phyloP scores from a whole-genome alignment of 2,888 invertebrate genomes.

The Epistrophella euchroma region DNA sequence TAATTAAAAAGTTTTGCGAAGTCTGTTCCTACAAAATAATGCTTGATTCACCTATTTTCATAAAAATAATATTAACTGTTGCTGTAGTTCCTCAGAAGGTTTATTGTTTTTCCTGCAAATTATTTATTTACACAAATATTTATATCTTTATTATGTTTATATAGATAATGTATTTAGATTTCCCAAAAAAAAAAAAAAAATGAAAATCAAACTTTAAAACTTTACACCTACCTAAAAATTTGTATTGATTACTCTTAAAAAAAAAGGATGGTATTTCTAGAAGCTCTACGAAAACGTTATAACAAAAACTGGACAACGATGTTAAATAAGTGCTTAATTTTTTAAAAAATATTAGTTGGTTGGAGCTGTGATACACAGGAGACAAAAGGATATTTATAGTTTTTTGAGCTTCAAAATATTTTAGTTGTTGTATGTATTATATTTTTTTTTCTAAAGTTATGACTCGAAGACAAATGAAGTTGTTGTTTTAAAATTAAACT shows the following conservation, averaged over 20 bases:
- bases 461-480: slow-evolving; percentile 18
- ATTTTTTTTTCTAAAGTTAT: neutral
- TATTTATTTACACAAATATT: slow-evolving; percentile 18
- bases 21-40: slow-evolving; percentile 69
- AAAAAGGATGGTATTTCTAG: neutral
- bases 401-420: neutral
- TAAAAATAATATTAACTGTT: slow-evolving; percentile 12
- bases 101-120: slow-evolving; percentile 16
- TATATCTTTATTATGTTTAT: neutral
- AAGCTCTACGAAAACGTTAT: neutral
- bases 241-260: neutral
- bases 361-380: slow-evolving; percentile 3
- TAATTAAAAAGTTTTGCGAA: slow-evolving; percentile 58
- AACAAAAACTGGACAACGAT: neutral
- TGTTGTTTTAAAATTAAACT: slow-evolving; percentile 34
- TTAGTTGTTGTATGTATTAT: neutral
- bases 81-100: slow-evolving; percentile 17
- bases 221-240: neutral
- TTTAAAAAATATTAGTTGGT: neutral
- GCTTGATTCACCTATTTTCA: slow-evolving; percentile 40
- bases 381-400: neutral
- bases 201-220: neutral
- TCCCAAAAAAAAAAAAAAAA: neutral
- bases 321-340: neutral
- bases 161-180: neutral